Evolutionary conservation across 2,888 invertebrate species (phyloP).

Genomic region (Brenthis daphne): DNA sequence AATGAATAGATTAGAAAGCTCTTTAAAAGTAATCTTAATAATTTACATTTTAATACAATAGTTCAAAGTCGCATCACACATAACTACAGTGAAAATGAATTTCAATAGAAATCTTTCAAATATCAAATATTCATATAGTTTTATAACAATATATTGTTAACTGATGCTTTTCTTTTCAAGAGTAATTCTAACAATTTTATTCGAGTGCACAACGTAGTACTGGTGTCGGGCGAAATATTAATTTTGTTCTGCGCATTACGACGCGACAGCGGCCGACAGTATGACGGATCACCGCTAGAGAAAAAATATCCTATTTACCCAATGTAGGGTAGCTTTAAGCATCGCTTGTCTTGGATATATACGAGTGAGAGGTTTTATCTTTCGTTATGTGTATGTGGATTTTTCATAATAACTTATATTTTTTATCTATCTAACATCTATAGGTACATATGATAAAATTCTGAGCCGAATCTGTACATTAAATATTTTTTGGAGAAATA

Average conservation of each 20-base stretch:
- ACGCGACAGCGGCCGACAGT: slow-evolving; percentile 41
- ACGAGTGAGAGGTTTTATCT: not conserved
- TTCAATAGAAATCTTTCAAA: too few relatives aligned
- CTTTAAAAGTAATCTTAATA: too few relatives aligned
- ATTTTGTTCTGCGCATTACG: slow-evolving; percentile 44
- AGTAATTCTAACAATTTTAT: slow-evolving; percentile 2
- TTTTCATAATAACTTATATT: not conserved
- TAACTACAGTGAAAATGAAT: too few relatives aligned
- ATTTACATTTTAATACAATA: too few relatives aligned
- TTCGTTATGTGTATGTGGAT: not conserved
- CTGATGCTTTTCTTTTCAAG: not conserved
- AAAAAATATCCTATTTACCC: slow-evolving; percentile 39
- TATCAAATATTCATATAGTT: not conserved
- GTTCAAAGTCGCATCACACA: too few relatives aligned
- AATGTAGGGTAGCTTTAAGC: slow-evolving; percentile 25
- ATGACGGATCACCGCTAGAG: slow-evolving; percentile 45
- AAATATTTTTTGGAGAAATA: too few relatives aligned
- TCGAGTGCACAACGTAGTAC: not conserved
- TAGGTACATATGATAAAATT: too few relatives aligned
- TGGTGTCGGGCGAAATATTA: slow-evolving; percentile 40
- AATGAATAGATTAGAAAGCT: too few relatives aligned
- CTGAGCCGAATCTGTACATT: too few relatives aligned
- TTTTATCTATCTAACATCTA: too few relatives aligned
- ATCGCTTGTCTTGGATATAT: slow-evolving; percentile 2
- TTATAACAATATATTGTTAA: slow-evolving; percentile 1